Conservation (phyloP, 2,888 invertebrate genomes). For the Caenorhabditis imperialis region DNA sequence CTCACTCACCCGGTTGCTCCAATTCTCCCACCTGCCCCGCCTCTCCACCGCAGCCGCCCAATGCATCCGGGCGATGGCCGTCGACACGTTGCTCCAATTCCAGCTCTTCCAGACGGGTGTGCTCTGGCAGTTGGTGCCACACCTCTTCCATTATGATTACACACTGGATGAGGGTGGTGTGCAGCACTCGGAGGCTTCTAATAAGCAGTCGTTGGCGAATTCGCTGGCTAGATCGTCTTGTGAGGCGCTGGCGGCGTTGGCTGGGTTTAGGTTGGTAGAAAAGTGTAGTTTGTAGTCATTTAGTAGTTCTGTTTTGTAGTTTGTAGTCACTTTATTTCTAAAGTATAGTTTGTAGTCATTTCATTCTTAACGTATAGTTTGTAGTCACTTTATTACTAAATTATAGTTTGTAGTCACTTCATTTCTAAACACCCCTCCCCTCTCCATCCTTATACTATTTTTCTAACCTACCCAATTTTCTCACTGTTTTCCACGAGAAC, state of each 20-base stretch:
- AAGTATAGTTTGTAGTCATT: no score
- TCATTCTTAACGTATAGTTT: no score
- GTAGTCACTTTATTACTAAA: no score
- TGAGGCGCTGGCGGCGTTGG: constrained; percentile 87
- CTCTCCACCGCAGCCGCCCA: constrained; percentile 90
- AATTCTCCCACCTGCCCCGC: constrained; percentile 89
- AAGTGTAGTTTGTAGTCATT: no score
- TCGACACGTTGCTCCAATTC: constrained; percentile 89
- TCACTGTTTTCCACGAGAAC: no score
- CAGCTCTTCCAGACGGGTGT: constrained; percentile 87
- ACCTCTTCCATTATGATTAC: constrained; percentile 94
- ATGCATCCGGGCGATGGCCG: constrained; percentile 89
- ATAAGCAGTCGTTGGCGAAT: constrained; percentile 90
- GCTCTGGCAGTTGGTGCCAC: constrained; percentile 90
- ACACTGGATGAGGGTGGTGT: constrained; percentile 92
- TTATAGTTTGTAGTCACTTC: no score
- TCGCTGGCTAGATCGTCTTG: constrained; percentile 90
- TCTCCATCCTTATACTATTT: no score
- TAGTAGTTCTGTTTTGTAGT: no score
- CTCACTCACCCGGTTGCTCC: constrained; percentile 89
- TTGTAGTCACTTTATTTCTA: no score
- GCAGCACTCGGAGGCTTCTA: constrained; percentile 71
- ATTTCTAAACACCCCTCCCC: no score
- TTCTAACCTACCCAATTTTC: no score
- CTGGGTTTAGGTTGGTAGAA: no score